Base-by-base conservation (phyloP, 2,888 invertebrate species). In the Yponomeuta evonymella region DNA sequence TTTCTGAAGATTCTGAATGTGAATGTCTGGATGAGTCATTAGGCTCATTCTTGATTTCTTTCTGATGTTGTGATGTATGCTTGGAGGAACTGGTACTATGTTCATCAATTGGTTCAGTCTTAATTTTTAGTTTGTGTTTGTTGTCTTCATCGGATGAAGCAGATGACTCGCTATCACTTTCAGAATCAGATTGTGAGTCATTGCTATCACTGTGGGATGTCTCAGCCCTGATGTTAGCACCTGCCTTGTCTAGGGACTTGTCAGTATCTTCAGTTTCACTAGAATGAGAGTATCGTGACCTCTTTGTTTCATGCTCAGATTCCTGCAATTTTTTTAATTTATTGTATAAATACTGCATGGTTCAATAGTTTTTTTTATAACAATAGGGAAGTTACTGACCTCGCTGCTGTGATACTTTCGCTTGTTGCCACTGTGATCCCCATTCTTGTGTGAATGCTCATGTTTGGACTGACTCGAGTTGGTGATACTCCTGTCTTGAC, bases 351-450 rank as follows among this genome's bases (percentile, higher is more conserved):
- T 23, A 63, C 36, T 8, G 5, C 43, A 43, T 43, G 43, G 43
- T 43, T 23, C 23, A 23, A 23, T 43, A 43, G 9, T 43, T 43
- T 43, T 33, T 43, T 43, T 43, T 43, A 65, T 48, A 48, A 62
- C 70, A 68, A 70, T 12, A 65, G n/a, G 72, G 71, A 71, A 11
- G 67, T 48, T 70, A 80, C 83, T 77, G 71, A 92, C 91, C 88
- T 90, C 91, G 82, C 88, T 89, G 74, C 87, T 90, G 48, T 86
- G 82, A 76, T 87, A 80, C 80, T 84, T 87, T 74, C 88, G 82
- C 76, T 90, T 90, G 72, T 73, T 78, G 33, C 84, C 81, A 75
- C 84, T 85, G 74, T 84, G 77, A 73, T 85, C 80, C 15, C 90
- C 90, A 81, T 90, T 91, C 33, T 80, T 75, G 74, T 84, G 81